Conservation (phyloP, 2,113 vertebrate species). For the Pelmatolapia mariae region DNA sequence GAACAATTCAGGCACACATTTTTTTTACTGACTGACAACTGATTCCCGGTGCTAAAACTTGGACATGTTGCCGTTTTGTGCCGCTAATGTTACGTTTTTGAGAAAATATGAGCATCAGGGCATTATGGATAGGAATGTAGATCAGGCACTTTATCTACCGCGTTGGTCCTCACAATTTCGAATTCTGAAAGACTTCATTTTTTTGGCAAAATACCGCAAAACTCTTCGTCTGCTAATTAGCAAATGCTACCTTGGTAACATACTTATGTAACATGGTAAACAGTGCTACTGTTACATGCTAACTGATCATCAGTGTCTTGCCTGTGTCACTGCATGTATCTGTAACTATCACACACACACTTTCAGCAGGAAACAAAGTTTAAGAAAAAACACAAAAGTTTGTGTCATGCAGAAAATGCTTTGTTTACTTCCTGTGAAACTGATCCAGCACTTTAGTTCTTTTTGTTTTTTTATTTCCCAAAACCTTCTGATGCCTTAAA, state of each 20-base stretch:
- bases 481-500: slow-evolving; percentile 57
- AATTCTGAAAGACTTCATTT: not conserved
- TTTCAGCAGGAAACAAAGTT: not conserved
- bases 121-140: not conserved
- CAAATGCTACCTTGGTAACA: not conserved
- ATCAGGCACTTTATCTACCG: not conserved
- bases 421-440: not conserved
- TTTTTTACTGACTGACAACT: not conserved
- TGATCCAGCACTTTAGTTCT: slow-evolving; percentile 46
- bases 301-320: not conserved
- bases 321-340: not conserved
- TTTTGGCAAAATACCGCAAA: not conserved
- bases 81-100: not conserved
- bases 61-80: not conserved
- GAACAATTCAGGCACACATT: not conserved
- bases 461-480: not conserved
- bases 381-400: not conserved
- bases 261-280: not conserved
- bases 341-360: not conserved
- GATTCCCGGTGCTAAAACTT: not conserved
- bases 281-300: not conserved
- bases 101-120: not conserved
- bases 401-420: not conserved
- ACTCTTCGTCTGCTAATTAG: not conserved
- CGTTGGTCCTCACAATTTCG: not conserved